Conservation (phyloP, 2,797 vertebrate genomes). For the Tragopan temminckii region DNA sequence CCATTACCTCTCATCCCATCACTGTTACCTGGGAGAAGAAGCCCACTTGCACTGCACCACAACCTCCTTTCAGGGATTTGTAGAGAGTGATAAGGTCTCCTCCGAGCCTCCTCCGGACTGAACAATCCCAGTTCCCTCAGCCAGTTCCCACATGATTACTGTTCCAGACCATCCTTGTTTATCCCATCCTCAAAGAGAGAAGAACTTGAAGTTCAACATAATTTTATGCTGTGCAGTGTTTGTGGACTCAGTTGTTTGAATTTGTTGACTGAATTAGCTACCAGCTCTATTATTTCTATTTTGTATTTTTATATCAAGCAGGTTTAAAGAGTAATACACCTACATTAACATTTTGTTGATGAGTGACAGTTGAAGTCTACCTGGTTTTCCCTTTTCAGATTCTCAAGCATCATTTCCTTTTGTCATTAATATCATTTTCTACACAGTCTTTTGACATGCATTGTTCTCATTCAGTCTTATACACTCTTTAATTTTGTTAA, state of each 20-base stretch:
- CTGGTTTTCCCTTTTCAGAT: background rate
- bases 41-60: too few relatives aligned
- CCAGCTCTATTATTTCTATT: background rate
- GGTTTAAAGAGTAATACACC: background rate
- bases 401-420: rapidly evolving
- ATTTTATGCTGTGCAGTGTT: background rate
- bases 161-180: too few relatives aligned
- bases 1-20: too few relatives aligned
- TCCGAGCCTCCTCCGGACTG: too few relatives aligned
- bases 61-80: too few relatives aligned
- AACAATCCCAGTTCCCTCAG: too few relatives aligned
- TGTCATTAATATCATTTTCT: background rate
- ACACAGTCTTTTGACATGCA: background rate
- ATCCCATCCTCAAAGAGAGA: background rate
- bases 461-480: background rate
- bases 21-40: too few relatives aligned
- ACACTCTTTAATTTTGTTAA: background rate
- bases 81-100: too few relatives aligned
- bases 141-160: too few relatives aligned
- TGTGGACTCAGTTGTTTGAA: background rate
- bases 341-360: background rate
- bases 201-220: background rate
- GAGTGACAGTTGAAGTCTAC: background rate
- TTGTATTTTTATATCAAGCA: background rate
- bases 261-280: background rate